Conservation (phyloP, 2,888 invertebrate species). For the Automeris io region DNA sequence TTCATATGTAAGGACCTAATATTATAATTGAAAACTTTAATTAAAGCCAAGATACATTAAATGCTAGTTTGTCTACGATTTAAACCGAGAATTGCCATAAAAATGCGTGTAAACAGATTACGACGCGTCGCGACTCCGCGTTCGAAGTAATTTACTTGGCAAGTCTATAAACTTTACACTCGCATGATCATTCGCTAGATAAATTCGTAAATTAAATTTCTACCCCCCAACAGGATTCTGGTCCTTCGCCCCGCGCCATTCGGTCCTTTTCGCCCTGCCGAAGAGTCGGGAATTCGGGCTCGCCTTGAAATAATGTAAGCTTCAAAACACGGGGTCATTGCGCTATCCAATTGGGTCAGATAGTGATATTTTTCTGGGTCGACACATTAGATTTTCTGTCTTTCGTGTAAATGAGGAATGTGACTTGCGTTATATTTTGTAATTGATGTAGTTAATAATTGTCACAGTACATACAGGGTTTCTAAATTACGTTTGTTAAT, state of each 20-base stretch:
- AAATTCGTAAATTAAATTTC: constrained; percentile 71
- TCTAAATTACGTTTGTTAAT: no score
- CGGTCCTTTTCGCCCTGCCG: constrained; percentile 17
- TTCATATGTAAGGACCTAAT: no score
- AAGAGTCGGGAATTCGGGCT: constrained; percentile 35
- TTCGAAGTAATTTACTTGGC: constrained; percentile 54
- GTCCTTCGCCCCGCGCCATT: constrained; percentile 20
- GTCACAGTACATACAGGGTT: no score
- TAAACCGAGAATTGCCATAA: constrained; percentile 31
- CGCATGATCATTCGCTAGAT: constrained; percentile 68
- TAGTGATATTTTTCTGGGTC: constrained; percentile 60
- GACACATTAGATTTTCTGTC: constrained; percentile 43
- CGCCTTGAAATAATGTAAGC: constrained; percentile 63
- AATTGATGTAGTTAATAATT: no score
- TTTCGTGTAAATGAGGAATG: constrained; percentile 53
- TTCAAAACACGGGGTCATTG: constrained; percentile 50
- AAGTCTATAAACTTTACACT: constrained; percentile 68
- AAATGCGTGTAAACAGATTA: constrained; percentile 25
- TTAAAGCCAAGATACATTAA: constrained; percentile 1
- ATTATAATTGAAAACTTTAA: not conserved
- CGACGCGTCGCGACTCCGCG: constrained; percentile 19
- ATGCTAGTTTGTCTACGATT: constrained; percentile 23
- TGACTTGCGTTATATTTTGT: constrained; percentile 10
- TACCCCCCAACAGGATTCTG: constrained; percentile 30
- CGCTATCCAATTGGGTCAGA: constrained; percentile 60